Percentiles rank a stretch among this genome's conserved stretches.
These are phyloP conservation scores for Maniola hyperantus DNA, from an alignment of 2,888 invertebrate genomes.

Conservation along the genomic window DNA sequence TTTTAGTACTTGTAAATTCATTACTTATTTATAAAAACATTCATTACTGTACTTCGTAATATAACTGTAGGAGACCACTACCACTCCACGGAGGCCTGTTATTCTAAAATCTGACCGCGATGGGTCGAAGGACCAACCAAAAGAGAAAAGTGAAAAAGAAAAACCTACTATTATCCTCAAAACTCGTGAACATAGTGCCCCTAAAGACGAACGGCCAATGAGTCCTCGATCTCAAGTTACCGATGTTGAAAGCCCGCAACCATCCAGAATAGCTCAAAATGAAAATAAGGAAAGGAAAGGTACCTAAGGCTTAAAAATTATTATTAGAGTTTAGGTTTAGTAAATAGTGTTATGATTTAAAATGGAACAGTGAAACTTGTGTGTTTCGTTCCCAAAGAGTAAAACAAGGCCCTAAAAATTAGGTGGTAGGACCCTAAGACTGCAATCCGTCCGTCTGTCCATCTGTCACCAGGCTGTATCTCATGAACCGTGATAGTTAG, in stretches of 20 bases:
- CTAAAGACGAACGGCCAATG: conserved; percentile 81
- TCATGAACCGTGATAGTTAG: no score
- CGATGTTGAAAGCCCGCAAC: conserved; percentile 61
- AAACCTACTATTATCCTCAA: conserved; percentile 87
- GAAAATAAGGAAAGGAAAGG: conserved; percentile 79
- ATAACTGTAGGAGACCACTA: conserved; percentile 57
- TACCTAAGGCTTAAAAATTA: no score
- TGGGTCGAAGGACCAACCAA: conserved; percentile 57
- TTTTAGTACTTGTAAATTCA: background rate
- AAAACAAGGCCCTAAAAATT: no score
- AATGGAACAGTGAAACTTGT: no score
- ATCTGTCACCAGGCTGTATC: no score
- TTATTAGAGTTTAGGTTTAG: no score
- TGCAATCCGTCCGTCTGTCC: no score
- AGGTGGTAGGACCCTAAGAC: no score
- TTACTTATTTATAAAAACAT: background rate
- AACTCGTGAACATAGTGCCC: conserved; percentile 83
- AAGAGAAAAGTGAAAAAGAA: conserved; percentile 73
- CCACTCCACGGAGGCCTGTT: conserved; percentile 63
- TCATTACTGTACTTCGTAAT: conserved; percentile 2
- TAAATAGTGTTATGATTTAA: no score
- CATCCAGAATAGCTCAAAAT: conserved; percentile 76
- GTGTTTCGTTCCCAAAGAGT: no score
- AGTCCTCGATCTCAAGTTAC: conserved; percentile 82
- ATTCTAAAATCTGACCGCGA: conserved; percentile 79